Base-by-base conservation (phyloP, 2,888 invertebrate species). In the Drepana falcataria region DNA sequence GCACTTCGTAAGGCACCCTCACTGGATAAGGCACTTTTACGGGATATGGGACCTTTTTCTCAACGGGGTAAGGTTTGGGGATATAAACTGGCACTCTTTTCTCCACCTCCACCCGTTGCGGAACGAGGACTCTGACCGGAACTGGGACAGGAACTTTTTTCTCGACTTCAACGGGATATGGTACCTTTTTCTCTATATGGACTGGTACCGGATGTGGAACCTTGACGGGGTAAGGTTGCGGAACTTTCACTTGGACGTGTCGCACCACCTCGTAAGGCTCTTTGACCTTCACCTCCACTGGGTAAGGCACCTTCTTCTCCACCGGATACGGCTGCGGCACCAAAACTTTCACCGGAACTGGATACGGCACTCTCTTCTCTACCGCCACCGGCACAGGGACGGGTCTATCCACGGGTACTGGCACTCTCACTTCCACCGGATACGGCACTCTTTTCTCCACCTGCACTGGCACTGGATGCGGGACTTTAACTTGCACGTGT, bases 281-380 rank as follows among this genome's bases (percentile, higher is more conserved):
- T 64, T 66, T 82, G 2, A 88, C 77, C 81, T 91, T 92, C 2
- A 91, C 83, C 63, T 88, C 78, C 9, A 90, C 87, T 3, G 90
- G 88, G 59, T 88, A 87, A 51, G 90, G 92, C n/a, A 93, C 91
- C 72, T 85, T 91, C n/a, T 88, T 87, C 72, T 92, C 92, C 53
- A 93, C 91, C 0, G 92, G 90, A 55, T 89, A 88, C 2, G 90
- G 89, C 61, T 87, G 85, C 2, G 91, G 91, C 35, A 91, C 85
- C 53, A 82, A 66, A 37, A 91, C 82, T 71, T 77, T 88, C 35
- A 87, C 83, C 1, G 89, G 88, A 1, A 89, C 87, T 2, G 87
- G 85, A 58, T 85, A 85, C n/a, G 84, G 85, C 3, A 87, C 85
- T 64, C 69, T 71, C 60, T 87, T 81, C 71, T 92, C 93, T 0